Evolutionary conservation across 2,113 vertebrate species (phyloP).

Genomic region (Alces alces): DNA sequence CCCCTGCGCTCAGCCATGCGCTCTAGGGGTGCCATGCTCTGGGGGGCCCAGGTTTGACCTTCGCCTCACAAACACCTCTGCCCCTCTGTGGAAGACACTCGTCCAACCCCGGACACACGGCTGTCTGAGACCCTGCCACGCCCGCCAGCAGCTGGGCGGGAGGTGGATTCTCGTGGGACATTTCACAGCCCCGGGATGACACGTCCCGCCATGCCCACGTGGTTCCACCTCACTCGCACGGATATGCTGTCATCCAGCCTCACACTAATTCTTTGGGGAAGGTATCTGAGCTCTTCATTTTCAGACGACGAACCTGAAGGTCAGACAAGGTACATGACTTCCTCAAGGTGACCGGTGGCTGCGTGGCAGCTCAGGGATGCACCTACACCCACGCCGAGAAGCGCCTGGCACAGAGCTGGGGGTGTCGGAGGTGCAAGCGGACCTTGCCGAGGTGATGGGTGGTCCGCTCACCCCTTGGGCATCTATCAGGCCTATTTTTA

Average conservation of each 20-base stretch:
- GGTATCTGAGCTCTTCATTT: not conserved
- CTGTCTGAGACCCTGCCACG: not conserved
- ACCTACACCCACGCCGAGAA: not conserved
- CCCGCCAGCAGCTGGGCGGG: not conserved
- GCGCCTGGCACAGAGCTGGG: accelerated
- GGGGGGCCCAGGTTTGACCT: no score
- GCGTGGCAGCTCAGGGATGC: not conserved
- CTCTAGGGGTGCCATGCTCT: not conserved
- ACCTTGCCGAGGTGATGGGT: not conserved
- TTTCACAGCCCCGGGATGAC: accelerated
- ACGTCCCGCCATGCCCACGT: accelerated
- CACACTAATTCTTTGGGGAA: not conserved
- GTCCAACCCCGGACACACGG: accelerated
- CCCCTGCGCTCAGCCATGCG: accelerated
- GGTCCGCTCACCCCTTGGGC: not conserved
- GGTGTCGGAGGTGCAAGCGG: accelerated
- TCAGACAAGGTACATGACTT: not conserved
- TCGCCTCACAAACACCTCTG: not conserved
- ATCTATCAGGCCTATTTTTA: not conserved
- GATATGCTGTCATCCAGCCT: not conserved
- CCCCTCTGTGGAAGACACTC: no score
- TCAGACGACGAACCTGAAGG: not conserved
- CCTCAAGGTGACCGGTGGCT: not conserved
- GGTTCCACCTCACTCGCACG: no score
- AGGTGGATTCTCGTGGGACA: accelerated